Conservation (phyloP, 2,888 invertebrate species). For the Xanthostigma xanthostigma region DNA sequence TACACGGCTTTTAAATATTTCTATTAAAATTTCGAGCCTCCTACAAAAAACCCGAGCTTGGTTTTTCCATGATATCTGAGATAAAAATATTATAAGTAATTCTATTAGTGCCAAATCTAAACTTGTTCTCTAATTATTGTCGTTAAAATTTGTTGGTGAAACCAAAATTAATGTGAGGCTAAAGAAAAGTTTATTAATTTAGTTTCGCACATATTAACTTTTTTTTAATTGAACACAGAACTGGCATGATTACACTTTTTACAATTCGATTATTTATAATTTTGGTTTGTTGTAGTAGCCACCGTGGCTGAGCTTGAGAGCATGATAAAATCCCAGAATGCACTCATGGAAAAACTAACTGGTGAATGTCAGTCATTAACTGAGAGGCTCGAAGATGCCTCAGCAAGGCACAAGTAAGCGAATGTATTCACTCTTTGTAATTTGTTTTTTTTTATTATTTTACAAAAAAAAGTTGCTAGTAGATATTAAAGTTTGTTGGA, state of each 20-base stretch:
- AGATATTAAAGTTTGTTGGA: too few species aligned
- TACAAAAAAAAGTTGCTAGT: neutral
- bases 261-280: neutral
- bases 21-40: slow-evolving; percentile 15
- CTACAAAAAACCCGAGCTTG: neutral
- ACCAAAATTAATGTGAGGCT: too few species aligned
- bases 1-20: slow-evolving; percentile 13
- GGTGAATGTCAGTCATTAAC: slow-evolving; percentile 79
- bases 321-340: slow-evolving; percentile 81
- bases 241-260: too few species aligned
- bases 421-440: neutral
- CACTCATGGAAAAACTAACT: slow-evolving; percentile 84
- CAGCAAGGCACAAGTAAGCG: slow-evolving; percentile 75
- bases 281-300: slow-evolving; percentile 50
- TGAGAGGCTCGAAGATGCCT: slow-evolving; percentile 78
- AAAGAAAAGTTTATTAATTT: too few species aligned
- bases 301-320: slow-evolving; percentile 81
- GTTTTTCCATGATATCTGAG: too few species aligned
- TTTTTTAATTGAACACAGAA: too few species aligned
- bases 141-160: too few species aligned
- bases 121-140: too few species aligned
- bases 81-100: too few species aligned
- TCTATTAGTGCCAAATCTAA: too few species aligned
- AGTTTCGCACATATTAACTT: too few species aligned
- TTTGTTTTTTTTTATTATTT: neutral